Conservation (phyloP, 2,113 vertebrate species). For the Clupea harengus region DNA sequence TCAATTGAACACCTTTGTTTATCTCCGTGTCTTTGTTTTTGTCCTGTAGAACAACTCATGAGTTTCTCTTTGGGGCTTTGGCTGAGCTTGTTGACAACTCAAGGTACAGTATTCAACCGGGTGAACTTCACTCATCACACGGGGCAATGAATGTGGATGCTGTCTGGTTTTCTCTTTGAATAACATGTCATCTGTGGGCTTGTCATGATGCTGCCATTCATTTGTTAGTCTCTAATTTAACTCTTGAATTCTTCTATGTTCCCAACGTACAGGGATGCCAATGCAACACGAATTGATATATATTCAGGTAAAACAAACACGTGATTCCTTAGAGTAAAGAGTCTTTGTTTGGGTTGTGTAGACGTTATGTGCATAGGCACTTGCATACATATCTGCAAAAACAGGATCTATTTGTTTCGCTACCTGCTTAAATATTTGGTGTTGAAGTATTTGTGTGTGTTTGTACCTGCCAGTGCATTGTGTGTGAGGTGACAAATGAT, state of each 20-base stretch:
- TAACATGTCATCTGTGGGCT: not conserved
- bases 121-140: not conserved
- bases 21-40: slow-evolving; percentile 36
- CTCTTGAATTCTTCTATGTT: not conserved
- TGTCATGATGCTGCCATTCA: not conserved
- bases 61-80: slow-evolving; percentile 97
- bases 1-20: slow-evolving; percentile 21
- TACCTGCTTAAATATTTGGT: not conserved
- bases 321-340: not conserved
- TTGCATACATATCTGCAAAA: not conserved
- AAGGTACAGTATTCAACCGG: slow-evolving; percentile 72
- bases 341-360: not conserved
- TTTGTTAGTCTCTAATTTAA: not conserved
- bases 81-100: slow-evolving; percentile 98
- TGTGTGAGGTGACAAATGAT: not conserved
- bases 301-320: slow-evolving; percentile 79
- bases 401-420: not conserved
- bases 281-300: slow-evolving; percentile 95
- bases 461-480: not conserved
- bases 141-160: not conserved
- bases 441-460: not conserved
- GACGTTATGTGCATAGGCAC: not conserved
- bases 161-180: not conserved
- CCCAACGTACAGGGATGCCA: slow-evolving; percentile 84
- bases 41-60: slow-evolving; percentile 88